Percentiles rank a stretch among this genome's conserved stretches.
These are phyloP conservation scores for Semaprochilodus insignis DNA, from an alignment of 2,797 vertebrate species.

Conservation along the genomic window DNA sequence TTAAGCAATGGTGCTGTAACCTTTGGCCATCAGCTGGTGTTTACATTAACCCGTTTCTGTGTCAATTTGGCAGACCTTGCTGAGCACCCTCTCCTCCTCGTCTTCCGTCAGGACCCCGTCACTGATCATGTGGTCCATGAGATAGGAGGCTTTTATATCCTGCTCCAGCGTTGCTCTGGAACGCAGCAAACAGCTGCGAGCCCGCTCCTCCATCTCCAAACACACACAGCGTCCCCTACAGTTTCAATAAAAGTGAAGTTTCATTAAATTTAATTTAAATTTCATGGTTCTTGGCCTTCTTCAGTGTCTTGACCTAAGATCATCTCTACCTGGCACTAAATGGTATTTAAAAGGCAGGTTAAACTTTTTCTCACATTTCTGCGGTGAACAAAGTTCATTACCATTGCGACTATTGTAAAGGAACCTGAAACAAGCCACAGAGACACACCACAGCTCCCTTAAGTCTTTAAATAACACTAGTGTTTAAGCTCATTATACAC, in stretches of 20 bases:
- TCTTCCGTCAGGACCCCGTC: conserved; percentile 83
- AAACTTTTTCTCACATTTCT: background rate
- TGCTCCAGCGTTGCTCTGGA: conserved; percentile 83
- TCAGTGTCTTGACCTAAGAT: background rate
- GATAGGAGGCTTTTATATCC: conserved; percentile 90
- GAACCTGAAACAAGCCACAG: background rate
- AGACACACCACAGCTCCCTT: background rate
- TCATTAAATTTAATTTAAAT: background rate
- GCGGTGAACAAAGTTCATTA: no score
- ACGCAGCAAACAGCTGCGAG: conserved; percentile 87
- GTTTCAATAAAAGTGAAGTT: background rate
- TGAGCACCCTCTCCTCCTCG: conserved; percentile 87
- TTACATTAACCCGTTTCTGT: background rate
- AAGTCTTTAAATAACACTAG: background rate
- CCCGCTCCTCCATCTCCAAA: conserved; percentile 84
- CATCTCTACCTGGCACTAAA: background rate
- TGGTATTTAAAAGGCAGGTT: no score
- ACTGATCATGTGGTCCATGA: conserved; percentile 94
- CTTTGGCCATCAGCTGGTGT: background rate
- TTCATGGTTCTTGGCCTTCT: background rate
- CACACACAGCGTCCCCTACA: conserved; percentile 44
- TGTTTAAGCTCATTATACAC: no score
- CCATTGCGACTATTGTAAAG: background rate
- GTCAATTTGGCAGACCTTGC: conserved; percentile 77
- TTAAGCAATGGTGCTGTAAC: background rate